Conservation (phyloP, 2,797 vertebrate species). For the Trachops cirrhosus region DNA sequence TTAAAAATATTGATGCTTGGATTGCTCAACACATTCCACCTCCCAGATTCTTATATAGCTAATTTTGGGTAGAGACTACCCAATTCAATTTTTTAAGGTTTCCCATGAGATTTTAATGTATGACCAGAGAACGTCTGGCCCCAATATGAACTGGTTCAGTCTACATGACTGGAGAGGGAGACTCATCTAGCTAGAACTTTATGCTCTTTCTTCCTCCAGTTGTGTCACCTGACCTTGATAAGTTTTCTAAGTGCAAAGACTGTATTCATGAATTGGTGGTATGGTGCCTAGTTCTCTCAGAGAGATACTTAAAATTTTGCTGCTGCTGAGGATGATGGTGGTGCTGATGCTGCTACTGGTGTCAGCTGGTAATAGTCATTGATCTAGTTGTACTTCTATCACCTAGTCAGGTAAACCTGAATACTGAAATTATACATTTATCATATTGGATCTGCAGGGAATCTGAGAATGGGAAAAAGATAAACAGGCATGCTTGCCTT, state of each 20-base stretch:
- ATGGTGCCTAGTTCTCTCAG: neutral
- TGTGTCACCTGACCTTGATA: neutral
- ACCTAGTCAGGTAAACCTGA: neutral
- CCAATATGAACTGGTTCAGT: neutral
- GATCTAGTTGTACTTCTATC: neutral
- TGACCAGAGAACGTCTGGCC: neutral
- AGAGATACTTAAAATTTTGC: neutral
- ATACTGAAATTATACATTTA: constrained; percentile 40
- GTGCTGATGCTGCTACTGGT: neutral
- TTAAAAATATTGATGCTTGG: neutral
- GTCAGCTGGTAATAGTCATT: neutral
- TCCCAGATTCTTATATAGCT: neutral
- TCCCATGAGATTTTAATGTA: neutral
- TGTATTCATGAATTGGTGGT: neutral
- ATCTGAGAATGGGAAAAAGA: neutral
- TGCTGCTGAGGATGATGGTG: neutral
- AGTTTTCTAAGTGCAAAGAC: neutral
- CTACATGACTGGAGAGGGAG: neutral
- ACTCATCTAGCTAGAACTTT: neutral
- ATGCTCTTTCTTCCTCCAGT: neutral
- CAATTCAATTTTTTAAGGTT: neutral
- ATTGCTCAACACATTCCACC: neutral
- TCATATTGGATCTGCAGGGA: constrained; percentile 11
- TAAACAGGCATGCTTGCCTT: constrained; percentile 35
- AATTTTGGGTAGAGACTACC: neutral